phyloP scores from a whole-genome alignment of 2,888 invertebrate genomes.

The Tortricodes alternella region DNA sequence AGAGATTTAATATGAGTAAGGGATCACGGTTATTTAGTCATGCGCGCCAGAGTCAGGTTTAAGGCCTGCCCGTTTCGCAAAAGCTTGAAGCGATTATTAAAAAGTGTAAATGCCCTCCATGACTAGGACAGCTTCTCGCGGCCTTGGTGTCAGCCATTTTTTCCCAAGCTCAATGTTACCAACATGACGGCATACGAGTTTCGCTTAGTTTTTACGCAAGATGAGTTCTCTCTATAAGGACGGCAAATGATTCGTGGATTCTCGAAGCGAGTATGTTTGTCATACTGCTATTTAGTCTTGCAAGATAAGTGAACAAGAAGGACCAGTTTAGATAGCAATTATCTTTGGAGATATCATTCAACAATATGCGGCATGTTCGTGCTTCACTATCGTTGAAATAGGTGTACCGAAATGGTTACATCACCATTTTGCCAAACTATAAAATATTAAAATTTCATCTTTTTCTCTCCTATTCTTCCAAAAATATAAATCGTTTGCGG shows the following conservation, averaged over 20 bases:
- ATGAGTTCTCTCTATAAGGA: conserved; percentile 35
- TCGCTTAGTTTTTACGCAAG: conserved; percentile 53
- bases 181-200: conserved; percentile 67
- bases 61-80: conserved; percentile 52
- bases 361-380: conserved; percentile 6
- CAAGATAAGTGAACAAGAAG: conserved; percentile 11
- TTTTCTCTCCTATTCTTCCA: too few species aligned
- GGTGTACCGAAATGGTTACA: neutral
- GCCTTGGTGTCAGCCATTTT: conserved; percentile 79
- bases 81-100: conserved; percentile 62
- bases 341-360: conserved; percentile 14
- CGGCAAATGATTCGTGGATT: conserved; percentile 38
- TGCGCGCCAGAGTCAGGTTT: conserved; percentile 40
- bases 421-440: too few species aligned
- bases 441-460: too few species aligned
- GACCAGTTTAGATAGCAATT: conserved; percentile 26
- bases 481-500: too few species aligned
- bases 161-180: conserved; percentile 77
- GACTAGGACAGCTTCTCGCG: conserved; percentile 80
- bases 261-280: conserved; percentile 5
- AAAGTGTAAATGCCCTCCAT: conserved; percentile 77
- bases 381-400: neutral
- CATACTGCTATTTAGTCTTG: conserved; percentile 17
- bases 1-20: neutral
- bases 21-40: conserved; percentile 6